Conservation (phyloP, 2,797 vertebrate species). For the Melanotaenia maccullochi region DNA sequence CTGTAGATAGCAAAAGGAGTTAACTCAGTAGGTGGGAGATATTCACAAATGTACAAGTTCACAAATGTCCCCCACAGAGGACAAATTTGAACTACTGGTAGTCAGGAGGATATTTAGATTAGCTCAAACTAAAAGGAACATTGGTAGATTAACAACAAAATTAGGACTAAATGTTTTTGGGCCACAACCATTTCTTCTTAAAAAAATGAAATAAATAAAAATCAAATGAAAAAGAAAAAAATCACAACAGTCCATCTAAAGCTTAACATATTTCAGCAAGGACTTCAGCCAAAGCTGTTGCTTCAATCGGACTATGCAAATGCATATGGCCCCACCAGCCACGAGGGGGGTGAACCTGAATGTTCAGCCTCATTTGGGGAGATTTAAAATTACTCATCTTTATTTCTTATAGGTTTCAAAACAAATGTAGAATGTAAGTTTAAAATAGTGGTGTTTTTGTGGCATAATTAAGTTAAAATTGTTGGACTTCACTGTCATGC, state of each 20-base stretch:
- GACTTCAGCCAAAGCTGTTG: neutral
- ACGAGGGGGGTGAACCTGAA: too few relatives aligned
- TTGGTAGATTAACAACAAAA: neutral
- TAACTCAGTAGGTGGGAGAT: too few relatives aligned
- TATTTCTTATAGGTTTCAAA: neutral
- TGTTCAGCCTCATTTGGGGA: too few relatives aligned
- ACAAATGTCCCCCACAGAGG: too few relatives aligned
- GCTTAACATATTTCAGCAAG: neutral
- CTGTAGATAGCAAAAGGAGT: too few relatives aligned
- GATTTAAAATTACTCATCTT: neutral
- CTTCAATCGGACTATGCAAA: too few relatives aligned
- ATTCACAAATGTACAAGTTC: too few relatives aligned
- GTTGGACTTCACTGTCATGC: neutral
- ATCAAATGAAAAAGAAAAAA: too few relatives aligned
- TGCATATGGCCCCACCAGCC: too few relatives aligned
- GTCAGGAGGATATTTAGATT: neutral
- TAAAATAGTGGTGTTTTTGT: neutral
- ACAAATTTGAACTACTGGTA: neutral
- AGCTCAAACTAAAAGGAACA: neutral
- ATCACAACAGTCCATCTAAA: too few relatives aligned
- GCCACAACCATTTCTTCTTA: neutral
- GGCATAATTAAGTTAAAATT: neutral
- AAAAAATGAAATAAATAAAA: neutral
- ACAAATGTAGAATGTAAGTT: neutral
- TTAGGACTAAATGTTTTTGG: neutral